Base-by-base conservation (phyloP, 2,797 vertebrate species). In the Steatocranus sp. region DNA sequence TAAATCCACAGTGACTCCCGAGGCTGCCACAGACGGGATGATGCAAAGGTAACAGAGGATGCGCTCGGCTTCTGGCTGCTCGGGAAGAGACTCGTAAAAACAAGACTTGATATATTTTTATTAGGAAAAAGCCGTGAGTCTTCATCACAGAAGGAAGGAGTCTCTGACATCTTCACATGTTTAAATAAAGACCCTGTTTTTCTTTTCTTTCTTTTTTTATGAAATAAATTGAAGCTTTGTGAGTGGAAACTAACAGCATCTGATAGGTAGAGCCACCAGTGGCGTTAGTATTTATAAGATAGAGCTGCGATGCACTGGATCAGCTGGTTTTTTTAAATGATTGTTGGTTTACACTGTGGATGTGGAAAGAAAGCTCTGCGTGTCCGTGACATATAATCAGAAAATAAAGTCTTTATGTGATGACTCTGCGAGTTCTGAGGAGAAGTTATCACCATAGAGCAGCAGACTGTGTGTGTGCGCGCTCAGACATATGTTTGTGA, bases 301-400 rank as follows among this genome's bases (percentile, higher is more conserved):
- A 84, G 25, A 78, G 50, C 74, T 41, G 53, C n/a, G 50, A 88
- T 83, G 87, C 91, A 94, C 92, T 93, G 93, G 91, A 93, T 90
- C 76, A 51, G 51, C 4, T 34, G 43, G 34, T 83, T 30, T 49
- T 41, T 79, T 8, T 10, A 3, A 70, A 66, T 53, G 7, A 82
- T 76, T 76, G 61, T 50, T 68, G 73, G 43, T 84, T 54, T 86
- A 74, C 66, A 41, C 32, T 79, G 36, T 63, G 38, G 78, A 56
- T 85, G 53, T 84, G 34, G 43, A 61, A 77, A 50, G 11, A 74
- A 32, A 80, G 32, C 43, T 48, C 17, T 48, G 15, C 1, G 15
- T 1, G 25, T n/a, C 61, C 3, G 3, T 78, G 5, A 70, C 54
- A 50, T 61, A 12, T n/a, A 23, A 82, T 68, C 83, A 15, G 43